Evolutionary conservation across 2,888 invertebrate genomes (phyloP).

Genomic region (Ophraella communa): DNA sequence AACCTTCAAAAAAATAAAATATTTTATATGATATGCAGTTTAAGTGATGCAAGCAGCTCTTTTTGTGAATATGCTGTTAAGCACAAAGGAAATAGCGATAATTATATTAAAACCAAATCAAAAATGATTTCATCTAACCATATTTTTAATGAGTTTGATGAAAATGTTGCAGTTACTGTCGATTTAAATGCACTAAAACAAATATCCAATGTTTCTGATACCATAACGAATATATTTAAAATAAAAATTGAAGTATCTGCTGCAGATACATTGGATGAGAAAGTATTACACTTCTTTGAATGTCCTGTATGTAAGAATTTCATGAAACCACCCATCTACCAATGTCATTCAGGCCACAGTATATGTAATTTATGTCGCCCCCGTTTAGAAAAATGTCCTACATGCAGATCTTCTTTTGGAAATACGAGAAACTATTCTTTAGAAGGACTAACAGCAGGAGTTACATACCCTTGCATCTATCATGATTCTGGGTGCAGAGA

Average conservation of each 20-base stretch:
- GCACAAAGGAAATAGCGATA: constrained; percentile 47
- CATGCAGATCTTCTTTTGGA: constrained; percentile 50
- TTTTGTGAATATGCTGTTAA: constrained; percentile 49
- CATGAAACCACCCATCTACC: constrained; percentile 55
- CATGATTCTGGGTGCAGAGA: constrained; percentile 50
- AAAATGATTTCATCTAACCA: constrained; percentile 42
- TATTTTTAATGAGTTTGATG: constrained; percentile 41
- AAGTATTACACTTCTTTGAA: constrained; percentile 51
- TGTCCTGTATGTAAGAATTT: constrained; percentile 53
- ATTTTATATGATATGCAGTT: constrained; percentile 48
- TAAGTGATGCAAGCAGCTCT: constrained; percentile 43
- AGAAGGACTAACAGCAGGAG: constrained; percentile 49
- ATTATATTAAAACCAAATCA: constrained; percentile 49
- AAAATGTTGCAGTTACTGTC: constrained; percentile 42
- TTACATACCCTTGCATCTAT: constrained; percentile 51
- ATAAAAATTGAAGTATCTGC: constrained; percentile 39
- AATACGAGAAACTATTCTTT: constrained; percentile 52
- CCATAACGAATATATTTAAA: constrained; percentile 44
- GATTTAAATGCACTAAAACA: constrained; percentile 49
- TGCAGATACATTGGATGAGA: constrained; percentile 45
- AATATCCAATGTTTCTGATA: constrained; percentile 43
- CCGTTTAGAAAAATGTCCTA: constrained; percentile 51
- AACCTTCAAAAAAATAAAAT: constrained; percentile 43
- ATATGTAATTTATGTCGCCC: constrained; percentile 52
- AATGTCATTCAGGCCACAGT: constrained; percentile 53